phyloP scores from a whole-genome alignment of 2,797 vertebrate species.

The Rhynchonycteris naso region DNA sequence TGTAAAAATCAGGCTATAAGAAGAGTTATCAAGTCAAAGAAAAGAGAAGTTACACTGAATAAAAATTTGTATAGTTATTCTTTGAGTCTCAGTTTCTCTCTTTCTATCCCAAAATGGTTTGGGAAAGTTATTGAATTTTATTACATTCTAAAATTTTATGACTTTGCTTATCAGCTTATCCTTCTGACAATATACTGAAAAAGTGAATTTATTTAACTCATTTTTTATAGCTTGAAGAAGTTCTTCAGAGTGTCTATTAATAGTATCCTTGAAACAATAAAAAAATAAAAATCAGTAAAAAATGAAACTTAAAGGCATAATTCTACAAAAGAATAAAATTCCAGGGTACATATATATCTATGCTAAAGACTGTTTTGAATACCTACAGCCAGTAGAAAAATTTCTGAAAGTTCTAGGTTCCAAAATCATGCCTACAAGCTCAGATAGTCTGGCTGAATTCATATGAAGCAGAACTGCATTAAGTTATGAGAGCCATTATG shows the following conservation, averaged over 20 bases:
- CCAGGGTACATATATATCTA: not conserved
- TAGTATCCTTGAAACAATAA: not conserved
- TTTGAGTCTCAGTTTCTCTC: not conserved
- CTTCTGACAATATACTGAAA: not conserved
- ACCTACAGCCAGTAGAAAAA: not conserved
- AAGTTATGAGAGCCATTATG: not conserved
- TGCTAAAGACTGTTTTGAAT: not conserved
- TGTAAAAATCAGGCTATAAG: not conserved
- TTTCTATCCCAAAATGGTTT: not conserved
- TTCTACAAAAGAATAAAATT: not conserved
- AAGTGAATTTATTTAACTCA: not conserved
- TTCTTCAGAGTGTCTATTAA: not conserved
- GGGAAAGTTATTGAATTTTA: not conserved
- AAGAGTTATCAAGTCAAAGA: not conserved
- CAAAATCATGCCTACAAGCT: not conserved
- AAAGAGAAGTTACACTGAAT: not conserved
- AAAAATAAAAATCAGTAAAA: constrained; percentile 28
- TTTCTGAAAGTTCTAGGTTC: not conserved
- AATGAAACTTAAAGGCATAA: not conserved
- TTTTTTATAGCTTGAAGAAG: not conserved
- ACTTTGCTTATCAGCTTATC: not conserved
- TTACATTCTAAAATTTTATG: not conserved
- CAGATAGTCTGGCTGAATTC: not conserved
- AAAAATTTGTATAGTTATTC: not conserved
- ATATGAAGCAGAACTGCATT: not conserved